Percentiles rank a stretch among this genome's conserved stretches.
Conservation (phyloP, 2,113 vertebrate species). For the Tachuris rubrigastra region DNA sequence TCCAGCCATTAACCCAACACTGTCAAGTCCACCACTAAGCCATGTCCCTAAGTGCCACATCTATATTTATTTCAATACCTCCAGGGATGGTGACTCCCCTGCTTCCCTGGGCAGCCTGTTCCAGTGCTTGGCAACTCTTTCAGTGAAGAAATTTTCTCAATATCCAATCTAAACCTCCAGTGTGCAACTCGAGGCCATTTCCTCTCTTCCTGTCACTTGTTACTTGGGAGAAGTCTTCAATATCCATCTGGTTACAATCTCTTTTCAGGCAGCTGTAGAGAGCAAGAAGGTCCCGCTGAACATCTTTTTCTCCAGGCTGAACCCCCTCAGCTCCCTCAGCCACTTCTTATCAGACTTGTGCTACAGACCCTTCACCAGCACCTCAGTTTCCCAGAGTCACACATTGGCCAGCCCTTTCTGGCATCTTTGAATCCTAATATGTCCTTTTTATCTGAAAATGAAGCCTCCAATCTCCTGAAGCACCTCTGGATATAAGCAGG, state of each 20-base stretch:
- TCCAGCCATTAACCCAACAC: neutral
- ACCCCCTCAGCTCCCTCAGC: fast-evolving
- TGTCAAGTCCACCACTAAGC: neutral
- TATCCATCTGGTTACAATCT: neutral
- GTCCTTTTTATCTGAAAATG: neutral
- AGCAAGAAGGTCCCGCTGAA: neutral
- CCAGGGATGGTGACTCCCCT: fast-evolving
- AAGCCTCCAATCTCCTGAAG: neutral
- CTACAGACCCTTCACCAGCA: too few species aligned
- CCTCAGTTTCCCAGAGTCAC: neutral
- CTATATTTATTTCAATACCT: neutral
- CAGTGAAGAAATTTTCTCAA: neutral
- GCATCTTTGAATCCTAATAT: neutral
- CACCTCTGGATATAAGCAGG: neutral
- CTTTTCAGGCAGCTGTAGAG: neutral
- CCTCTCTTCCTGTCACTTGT: neutral
- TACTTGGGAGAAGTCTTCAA: neutral
- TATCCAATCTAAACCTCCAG: neutral
- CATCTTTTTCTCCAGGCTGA: neutral
- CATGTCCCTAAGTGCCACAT: neutral
- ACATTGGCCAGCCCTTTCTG: neutral
- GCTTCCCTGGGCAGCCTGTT: neutral
- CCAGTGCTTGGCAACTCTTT: neutral
- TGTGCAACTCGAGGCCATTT: neutral
- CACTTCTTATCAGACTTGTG: neutral